Base-by-base conservation (phyloP, 1,140 invertebrate species). In the Calycopis cecrops region DNA sequence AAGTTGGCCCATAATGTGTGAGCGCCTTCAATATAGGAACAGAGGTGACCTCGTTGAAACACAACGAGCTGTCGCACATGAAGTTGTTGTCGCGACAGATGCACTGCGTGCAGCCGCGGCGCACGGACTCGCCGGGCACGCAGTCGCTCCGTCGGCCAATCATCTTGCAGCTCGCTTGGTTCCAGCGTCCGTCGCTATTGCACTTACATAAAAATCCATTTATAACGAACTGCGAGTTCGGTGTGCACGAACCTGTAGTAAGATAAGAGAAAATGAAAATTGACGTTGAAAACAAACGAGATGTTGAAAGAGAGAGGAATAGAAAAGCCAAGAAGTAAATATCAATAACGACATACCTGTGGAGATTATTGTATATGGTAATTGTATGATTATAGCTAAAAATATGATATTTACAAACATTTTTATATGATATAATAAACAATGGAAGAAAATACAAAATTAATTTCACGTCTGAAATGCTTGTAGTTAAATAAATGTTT, bases 31-130 rank as follows among this genome's bases (percentile, higher is more conserved):
- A 37, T 35, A n/a, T 12, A 10, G 21, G 16, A 33, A 51, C 38
- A 9, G 47, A 49, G 8, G 47, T 50, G 9, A 42, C 10, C n/a
- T 69, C 49, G 9, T 65, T 67, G 6, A 53, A 28, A 28, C 73
- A 73, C 11, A 50, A 62, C 7, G 54, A 63, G 42, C 69, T 67
- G 8, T 67, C 73, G 52, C 83, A 86, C 1, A 63, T 11, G 11
- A 80, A 62, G 37, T 76, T 58, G 2, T 76, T 73, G 11, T 76
- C 72, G 10, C 76, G 71, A 47, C 80, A 86, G 35, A 71, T 62
- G 37, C 83, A 84, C 42, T 73, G 68, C 7, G 62, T 71, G 54
- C 79, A 83, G 21, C 76, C 73, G 35, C 76, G 68, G 62, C 69
- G 69, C 3, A 73, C 54, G 6, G 77, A 57, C 35, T 79, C 68